These are phyloP conservation scores for Ctenodactylus gundi DNA, from an alignment of 2,113 vertebrate species.

Conservation along the genomic window DNA sequence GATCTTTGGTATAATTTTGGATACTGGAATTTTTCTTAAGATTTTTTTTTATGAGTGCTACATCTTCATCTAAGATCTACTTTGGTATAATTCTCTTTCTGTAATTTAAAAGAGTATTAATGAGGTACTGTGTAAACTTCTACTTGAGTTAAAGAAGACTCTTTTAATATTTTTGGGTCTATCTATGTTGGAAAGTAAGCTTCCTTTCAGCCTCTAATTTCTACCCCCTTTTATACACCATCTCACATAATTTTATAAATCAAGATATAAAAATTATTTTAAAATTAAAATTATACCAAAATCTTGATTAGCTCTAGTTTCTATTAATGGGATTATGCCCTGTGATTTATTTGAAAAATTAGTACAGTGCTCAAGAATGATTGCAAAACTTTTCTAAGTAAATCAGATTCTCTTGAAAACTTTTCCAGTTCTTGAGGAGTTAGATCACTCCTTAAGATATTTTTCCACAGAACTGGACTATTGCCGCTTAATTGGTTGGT, in stretches of 20 bases:
- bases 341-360: not conserved
- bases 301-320: not conserved
- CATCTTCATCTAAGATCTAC: not conserved
- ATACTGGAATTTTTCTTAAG: not conserved
- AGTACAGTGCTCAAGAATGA: not conserved
- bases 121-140: not conserved
- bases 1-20: not conserved
- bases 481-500: not conserved
- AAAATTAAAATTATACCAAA: not conserved
- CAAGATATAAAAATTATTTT: not conserved
- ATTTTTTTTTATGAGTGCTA: not conserved
- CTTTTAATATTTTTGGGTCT: not conserved
- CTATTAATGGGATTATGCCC: not conserved
- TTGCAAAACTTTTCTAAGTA: not conserved
- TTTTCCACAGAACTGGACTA: not conserved
- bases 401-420: not conserved
- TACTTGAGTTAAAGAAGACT: not conserved
- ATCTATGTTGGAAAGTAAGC: not conserved
- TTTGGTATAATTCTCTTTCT: not conserved
- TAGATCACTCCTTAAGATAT: not conserved
- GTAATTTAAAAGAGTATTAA: not conserved
- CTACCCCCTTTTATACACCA: not conserved
- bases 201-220: not conserved
- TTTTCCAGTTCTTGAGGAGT: not conserved
- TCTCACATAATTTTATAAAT: not conserved